Evolutionary conservation across 1,140 invertebrate genomes (phyloP), one percentile per base, ranked within the genome.

Genomic region (Drosophila lini): DNA sequence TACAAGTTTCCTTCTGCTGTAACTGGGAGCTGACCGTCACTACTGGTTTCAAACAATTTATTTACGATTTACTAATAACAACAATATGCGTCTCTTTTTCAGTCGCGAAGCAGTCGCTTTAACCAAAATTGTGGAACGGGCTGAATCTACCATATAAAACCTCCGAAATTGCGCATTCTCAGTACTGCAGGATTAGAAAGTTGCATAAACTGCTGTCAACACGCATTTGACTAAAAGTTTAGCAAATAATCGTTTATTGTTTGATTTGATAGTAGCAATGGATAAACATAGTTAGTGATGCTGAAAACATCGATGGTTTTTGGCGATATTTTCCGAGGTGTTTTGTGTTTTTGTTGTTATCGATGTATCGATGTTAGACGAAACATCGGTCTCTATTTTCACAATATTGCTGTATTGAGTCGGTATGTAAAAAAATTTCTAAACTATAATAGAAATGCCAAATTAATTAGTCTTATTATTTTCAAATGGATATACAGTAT

Each of bases 11-110:
- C 28, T 25, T 47, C 11, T 6, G 45, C 8, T 28, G 19, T 28
- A n/a, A 9, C 10, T 13, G n/a, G 8, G 16, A 32, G 3, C 19
- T 56, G 22, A 25, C 34, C 52, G 32, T 55, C 52, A 38, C 52
- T 55, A 55, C 8, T 38, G 52, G 52, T 38, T 55, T 38, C 34
- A n/a, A 38, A 1, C 15, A 22, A 38, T 38, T 25, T 55, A 34
- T 38, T 38, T 22, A 53, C 4, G 19, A 36, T 22, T 15, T 8
- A 5, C 4, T 55, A 38, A 38, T 53, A 53, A 53, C 3, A 53
- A 36, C 13, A 55, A 22, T n/a, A 55, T 22, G 32, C 2, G 28
- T 15, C 0, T 6, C 5, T 36, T 53, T 22, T 19, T 28, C n/a
- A 8, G 11, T 15, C 22, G 45, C 22, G 13, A 25, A 3, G 11